Base-by-base conservation (phyloP, 2,888 invertebrate species). In the Schizotus pectinicornis region DNA sequence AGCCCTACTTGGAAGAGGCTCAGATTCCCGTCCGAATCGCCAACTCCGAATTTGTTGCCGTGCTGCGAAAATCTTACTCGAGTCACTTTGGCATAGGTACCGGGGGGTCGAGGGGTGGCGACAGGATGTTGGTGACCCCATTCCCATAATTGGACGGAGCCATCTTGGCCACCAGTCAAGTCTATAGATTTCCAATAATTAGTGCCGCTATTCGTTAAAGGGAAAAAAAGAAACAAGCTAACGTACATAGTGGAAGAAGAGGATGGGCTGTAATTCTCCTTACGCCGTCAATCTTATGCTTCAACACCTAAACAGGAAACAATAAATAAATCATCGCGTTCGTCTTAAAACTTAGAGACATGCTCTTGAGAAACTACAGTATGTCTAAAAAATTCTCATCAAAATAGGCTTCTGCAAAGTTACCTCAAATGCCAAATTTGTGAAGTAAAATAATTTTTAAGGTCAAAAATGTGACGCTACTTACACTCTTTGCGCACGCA, bases 1-100 rank as follows among this genome's bases (percentile, higher is more conserved):
- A 92, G 85, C 39, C 90, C 90, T 60, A 95, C 90, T 84, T 96
- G 96, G 90, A 95, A 99, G 72, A 99, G 84, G 71, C 96, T 96
- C 12, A 99, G 83, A 77, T 95, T 93, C 12, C 99, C 99, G 79
- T 99, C 99, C 0, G 95, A 94, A 81, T 99, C 99, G 13, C 94
- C 94, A 1, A 98, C 97, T 32, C 98, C 98, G 80, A 99, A 98
- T 82, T 98, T 98, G 82, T 97, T 98, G 56, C 98, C 98, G 79
- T 98, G 96, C 75, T 94, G 92, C 42, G 94, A 95, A 83, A 98
- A 98, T 57, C 94, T 86, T n/a, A 97, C 94, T 64, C 95, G 87
- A 1, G 96, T 96, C 56, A 98, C 98, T 81, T 94, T 94, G 32
- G 94, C 95, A 80, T 93, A 96, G 3, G 97, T 95, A 32, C 97